Base-by-base conservation (phyloP, 2,797 vertebrate genomes). In the Aselliscus stoliczkanus region DNA sequence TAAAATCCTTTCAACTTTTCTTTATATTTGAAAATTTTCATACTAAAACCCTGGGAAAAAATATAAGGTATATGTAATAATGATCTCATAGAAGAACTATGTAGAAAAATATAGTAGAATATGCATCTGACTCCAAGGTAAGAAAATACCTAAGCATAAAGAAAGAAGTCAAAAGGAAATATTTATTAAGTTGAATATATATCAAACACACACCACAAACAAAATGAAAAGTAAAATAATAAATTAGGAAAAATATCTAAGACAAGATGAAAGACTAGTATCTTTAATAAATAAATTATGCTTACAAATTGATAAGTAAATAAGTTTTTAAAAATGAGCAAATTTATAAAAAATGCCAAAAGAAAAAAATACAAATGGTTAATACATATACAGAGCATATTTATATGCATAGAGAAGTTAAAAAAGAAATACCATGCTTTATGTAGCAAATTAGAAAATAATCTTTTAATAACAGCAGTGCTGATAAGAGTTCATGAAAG, bases 11-110 rank as follows among this genome's bases (percentile, higher is more conserved):
- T 73, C 23, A 84, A 18, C 0, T 88, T 89, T 86, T 72, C 50
- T 89, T 82, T 65, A 79, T n/a, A 70, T 90, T 82, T 88, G 29
- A 97, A 95, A 83, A 14, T 79, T 47, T 95, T 91, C 58, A 91
- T 52, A 88, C 5, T 93, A 88, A 93, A 95, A 82, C 81, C 27
- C 21, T 69, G 29, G 62, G 25, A 11, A 54, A 62, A 96, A 89
- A 83, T 17, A 89, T 42, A 52, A 92, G 54, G 18, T 54, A 29
- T 39, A 25, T 47, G 15, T 47, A 50, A 76, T 85, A 80, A 84
- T 90, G n/a, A 87, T 42, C 85, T 5, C 25, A 67, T 5, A 92
- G 72, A 85, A 90, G 27, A 93, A 67, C 27, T n/a, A 81, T 76
- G 58, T 27, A 76, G 17, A 85, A 82, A 72, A 96, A 65, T 76